Conservation (phyloP, 2,113 vertebrate genomes). For the Dissostichus mawsoni region DNA sequence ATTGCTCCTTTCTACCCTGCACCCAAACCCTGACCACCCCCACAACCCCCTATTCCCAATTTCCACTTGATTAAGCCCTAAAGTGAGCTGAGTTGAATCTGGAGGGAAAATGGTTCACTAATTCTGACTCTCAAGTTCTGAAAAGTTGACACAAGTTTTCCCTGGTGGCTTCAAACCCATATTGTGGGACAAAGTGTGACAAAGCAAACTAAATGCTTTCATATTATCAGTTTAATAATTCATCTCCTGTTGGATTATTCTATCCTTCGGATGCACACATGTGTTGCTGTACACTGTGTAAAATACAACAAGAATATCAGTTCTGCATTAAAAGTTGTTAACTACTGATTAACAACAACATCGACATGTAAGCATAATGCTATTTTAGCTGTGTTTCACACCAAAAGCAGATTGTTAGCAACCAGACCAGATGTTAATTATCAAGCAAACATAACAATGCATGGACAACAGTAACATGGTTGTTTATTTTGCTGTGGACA, state of each 20-base stretch:
- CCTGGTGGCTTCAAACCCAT: conserved; percentile 2
- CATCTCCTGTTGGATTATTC: not conserved
- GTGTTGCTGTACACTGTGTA: not conserved
- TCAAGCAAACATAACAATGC: not conserved
- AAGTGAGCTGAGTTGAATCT: conserved; percentile 79
- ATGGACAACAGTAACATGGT: not conserved
- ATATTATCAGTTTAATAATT: not conserved
- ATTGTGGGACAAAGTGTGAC: not conserved
- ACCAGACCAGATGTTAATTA: not conserved
- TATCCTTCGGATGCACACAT: not conserved
- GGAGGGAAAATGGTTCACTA: conserved; percentile 81
- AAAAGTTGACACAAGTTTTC: conserved; percentile 31
- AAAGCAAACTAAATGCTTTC: not conserved
- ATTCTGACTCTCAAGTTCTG: conserved; percentile 64
- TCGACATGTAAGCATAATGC: not conserved
- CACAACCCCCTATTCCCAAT: conserved; percentile 73
- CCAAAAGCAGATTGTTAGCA: not conserved
- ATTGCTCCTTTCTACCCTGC: conserved; percentile 83
- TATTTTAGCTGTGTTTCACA: not conserved
- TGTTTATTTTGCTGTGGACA: conserved; percentile 15
- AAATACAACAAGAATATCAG: not conserved
- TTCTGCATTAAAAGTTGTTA: not conserved
- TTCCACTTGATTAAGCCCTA: conserved; percentile 88
- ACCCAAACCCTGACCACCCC: conserved; percentile 68
- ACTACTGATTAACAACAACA: not conserved